Base-by-base conservation (phyloP, 2,888 invertebrate genomes). In the Prenolepis imparis region DNA sequence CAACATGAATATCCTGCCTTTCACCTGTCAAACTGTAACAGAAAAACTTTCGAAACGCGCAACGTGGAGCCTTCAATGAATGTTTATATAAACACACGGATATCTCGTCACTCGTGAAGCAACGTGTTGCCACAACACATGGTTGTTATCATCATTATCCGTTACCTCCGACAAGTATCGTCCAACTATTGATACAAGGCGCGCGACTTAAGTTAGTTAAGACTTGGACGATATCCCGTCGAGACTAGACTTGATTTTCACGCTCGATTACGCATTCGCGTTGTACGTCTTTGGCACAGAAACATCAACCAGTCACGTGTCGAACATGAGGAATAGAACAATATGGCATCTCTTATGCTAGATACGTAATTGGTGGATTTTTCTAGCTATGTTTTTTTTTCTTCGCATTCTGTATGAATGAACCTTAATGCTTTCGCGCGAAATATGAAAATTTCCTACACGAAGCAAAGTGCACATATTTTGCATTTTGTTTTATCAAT, bases 251-350 rank as follows among this genome's bases (percentile, higher is more conserved):
- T 52, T n/a, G 8, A 52, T 52, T 52, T 52, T 52, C n/a, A 52
- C 0, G n/a, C 52, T 0, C n/a, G 52, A 52, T n/a, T n/a, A 52
- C n/a, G 52, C 52, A 52, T 52, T 52, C 15, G n/a, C n/a, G 15
- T 32, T 8, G 6, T 52, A 52, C n/a, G 52, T 52, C 8, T n/a
- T n/a, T 4, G 36, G 8, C 52, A 52, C n/a, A 8, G 52, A 52
- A 52, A 52, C 8, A 52, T 52, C 52, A 52, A n/a, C 52, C 52
- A 52, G 52, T 52, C 52, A 52, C 52, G 52, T 52, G 52, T 52
- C 52, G 52, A 52, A 52, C n/a, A n/a, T 52, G n/a, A 52, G n/a
- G n/a, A 52, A n/a, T 52, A n/a, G 8, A 8, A 8, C 52, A 52
- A 52, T n/a, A 52, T 52, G 52, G 52, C 52, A 52, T 52, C n/a